These are phyloP conservation scores for Ceratina calcarata DNA, from an alignment of 1,140 invertebrate genomes.

Conservation along the genomic window DNA sequence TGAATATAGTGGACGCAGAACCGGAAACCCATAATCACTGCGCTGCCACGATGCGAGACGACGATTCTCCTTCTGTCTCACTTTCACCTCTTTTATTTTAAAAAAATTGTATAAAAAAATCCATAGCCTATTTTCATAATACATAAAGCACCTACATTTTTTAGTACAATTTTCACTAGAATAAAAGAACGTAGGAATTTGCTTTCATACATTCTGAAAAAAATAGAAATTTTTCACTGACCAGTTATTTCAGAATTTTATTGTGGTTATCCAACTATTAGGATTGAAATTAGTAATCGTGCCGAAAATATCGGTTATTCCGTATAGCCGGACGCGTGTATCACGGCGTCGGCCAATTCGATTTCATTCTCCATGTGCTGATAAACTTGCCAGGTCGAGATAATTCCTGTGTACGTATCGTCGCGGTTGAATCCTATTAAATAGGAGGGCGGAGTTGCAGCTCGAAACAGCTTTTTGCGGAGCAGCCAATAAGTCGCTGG, in stretches of 20 bases:
- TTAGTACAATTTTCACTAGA: too few relatives aligned
- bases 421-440: slow-evolving; percentile 48
- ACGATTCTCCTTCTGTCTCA: too few relatives aligned
- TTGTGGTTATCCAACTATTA: background rate
- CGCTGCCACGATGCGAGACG: background rate
- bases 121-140: too few relatives aligned
- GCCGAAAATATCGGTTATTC: background rate
- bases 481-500: slow-evolving; percentile 37
- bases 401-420: slow-evolving; percentile 48
- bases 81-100: too few relatives aligned
- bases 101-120: too few relatives aligned
- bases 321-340: slow-evolving; percentile 7
- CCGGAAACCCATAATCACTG: slow-evolving; percentile 17
- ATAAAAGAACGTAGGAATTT: too few relatives aligned
- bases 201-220: too few relatives aligned
- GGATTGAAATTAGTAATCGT: background rate
- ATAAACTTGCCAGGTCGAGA: slow-evolving; percentile 33
- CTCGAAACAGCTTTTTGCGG: slow-evolving; percentile 42
- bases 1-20: background rate
- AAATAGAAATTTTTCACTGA: too few relatives aligned
- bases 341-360: slow-evolving; percentile 15
- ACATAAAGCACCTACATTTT: too few relatives aligned
- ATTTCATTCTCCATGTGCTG: slow-evolving; percentile 34
- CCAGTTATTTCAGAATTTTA: background rate
- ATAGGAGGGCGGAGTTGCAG: background rate